Evolutionary conservation across 2,113 vertebrate species (phyloP), one percentile per base, ranked within the genome.

Genomic region (Dromas ardeola): DNA sequence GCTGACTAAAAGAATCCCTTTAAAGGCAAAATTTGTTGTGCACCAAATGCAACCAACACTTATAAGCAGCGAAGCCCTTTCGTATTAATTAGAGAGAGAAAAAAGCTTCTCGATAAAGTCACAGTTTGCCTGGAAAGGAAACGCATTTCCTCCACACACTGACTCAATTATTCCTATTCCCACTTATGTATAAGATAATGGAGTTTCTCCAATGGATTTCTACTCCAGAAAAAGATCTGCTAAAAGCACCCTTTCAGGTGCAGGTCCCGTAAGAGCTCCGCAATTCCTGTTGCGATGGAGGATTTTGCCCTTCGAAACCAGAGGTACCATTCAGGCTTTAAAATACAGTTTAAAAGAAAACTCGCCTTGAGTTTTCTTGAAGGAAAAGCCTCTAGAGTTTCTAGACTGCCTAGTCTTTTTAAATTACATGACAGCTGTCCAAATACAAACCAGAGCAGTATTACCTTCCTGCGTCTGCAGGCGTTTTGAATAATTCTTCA

Each of bases 401-500:
- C 95, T 67, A 40, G n/a, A 70, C 56, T 45, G 62, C 29, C 38
- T 25, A 82, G 79, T 53, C 65, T 81, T 87, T 94, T 81, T 43
- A 84, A 69, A 86, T 69, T 74, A 71, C 55, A 9, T 49, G 89
- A 95, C 92, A 97, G 84, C 87, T 95, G 90, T 95, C 74, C 63
- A 94, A 94, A 96, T 6, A 95, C 63, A 94, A 94, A 88, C 42
- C 74, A 90, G 81, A 93, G 81, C 78, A 81, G 87, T 13, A 88
- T 73, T 93, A 91, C 86, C 86, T 94, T 94, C 81, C 78, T 73
- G 79, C 25, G 11, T 94, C 93, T 90, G 93, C 91, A 94, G 62
- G 79, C 38, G 0, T 83, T 90, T 50, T 55, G 62, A 96, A 30
- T 77, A 86, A 85, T 89, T 95, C 87, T 86, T 62, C 73, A 69